These are phyloP conservation scores for Drosophila triauraria DNA, from an alignment of 1,140 invertebrate species.

Conservation along the genomic window DNA sequence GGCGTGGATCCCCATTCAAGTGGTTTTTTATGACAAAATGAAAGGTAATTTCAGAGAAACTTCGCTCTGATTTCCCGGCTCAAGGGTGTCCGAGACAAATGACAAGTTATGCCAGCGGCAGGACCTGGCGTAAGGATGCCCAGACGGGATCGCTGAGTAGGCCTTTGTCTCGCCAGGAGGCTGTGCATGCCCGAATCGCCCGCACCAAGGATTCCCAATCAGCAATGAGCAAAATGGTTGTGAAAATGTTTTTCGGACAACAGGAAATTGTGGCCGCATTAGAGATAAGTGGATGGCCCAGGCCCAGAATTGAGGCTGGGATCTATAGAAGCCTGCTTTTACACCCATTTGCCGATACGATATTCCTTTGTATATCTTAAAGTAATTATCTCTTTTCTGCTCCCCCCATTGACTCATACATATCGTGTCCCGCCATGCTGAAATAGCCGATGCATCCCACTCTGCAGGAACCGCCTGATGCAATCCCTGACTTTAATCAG, in stretches of 20 bases:
- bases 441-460: slow-evolving; percentile 12
- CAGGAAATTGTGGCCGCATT: slow-evolving; percentile 73
- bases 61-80: slow-evolving; percentile 59
- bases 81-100: slow-evolving; percentile 65
- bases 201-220: slow-evolving; percentile 28
- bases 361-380: slow-evolving; percentile 26
- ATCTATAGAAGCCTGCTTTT: not conserved
- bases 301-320: not conserved
- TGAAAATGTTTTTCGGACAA: slow-evolving; percentile 63
- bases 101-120: slow-evolving; percentile 68
- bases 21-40: slow-evolving; percentile 84
- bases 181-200: slow-evolving; percentile 55
- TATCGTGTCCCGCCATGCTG: slow-evolving; percentile 2
- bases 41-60: slow-evolving; percentile 82
- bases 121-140: slow-evolving; percentile 2
- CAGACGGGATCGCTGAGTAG: slow-evolving; percentile 36
- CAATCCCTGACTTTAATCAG: slow-evolving; percentile 68
- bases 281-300: slow-evolving; percentile 49
- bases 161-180: slow-evolving; percentile 60
- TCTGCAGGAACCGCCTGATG: slow-evolving; percentile 16
- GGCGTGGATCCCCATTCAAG: slow-evolving; percentile 66
- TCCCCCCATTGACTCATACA: slow-evolving; percentile 3
- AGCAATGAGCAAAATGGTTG: slow-evolving; percentile 60
- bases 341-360: not conserved
- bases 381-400: slow-evolving; percentile 40